These are phyloP conservation scores for Drosophila kohkoa DNA, from an alignment of 1,140 invertebrate species.

Conservation along the genomic window DNA sequence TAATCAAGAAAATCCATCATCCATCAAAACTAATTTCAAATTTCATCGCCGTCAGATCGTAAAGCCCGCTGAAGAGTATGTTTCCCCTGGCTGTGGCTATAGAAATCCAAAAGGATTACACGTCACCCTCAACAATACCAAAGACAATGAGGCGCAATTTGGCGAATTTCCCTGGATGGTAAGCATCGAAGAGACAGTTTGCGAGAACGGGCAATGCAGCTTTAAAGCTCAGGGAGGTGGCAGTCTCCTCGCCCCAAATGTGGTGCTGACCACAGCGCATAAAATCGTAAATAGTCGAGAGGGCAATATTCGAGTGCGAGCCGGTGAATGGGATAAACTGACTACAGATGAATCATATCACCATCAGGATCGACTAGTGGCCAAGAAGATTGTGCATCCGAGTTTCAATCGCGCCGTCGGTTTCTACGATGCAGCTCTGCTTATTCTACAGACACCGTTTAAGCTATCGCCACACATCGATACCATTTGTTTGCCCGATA, in stretches of 20 bases:
- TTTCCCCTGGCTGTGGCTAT: conserved; percentile 86
- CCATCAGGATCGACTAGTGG: conserved; percentile 15
- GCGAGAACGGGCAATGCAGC: neutral
- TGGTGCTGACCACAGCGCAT: conserved; percentile 89
- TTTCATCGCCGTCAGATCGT: neutral
- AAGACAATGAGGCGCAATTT: conserved; percentile 14
- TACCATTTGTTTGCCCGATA: conserved; percentile 38
- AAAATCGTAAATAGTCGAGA: conserved; percentile 85
- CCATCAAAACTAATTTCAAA: too few species aligned
- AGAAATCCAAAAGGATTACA: neutral
- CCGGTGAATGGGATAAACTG: conserved; percentile 48
- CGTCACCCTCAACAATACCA: neutral
- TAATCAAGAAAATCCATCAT: too few species aligned
- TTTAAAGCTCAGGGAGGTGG: conserved; percentile 70
- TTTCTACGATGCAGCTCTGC: conserved; percentile 31
- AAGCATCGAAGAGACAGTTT: neutral
- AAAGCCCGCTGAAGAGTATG: neutral
- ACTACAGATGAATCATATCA: neutral
- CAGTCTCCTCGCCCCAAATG: conserved; percentile 88
- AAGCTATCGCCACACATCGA: conserved; percentile 25
- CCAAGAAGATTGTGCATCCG: neutral
- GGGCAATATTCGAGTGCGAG: conserved; percentile 6
- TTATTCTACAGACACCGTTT: conserved; percentile 24
- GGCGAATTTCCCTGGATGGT: conserved; percentile 35
- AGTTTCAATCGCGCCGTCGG: neutral